These are phyloP conservation scores for Pollenia griseotomentosa DNA, from an alignment of 2,888 invertebrate genomes.

Conservation along the genomic window DNA sequence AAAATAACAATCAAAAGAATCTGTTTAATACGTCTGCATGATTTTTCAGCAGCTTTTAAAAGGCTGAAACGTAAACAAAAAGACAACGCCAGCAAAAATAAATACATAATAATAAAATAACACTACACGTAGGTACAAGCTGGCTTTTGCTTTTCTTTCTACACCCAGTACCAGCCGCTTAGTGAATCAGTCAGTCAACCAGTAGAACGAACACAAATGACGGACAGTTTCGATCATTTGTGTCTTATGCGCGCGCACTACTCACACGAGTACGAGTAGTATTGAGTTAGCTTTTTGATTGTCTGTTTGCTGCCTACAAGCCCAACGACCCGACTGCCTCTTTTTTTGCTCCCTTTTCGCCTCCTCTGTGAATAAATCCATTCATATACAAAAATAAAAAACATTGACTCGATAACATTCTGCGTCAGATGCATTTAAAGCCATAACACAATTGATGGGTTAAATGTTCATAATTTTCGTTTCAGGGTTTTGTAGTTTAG, in stretches of 20 bases:
- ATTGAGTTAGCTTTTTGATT: constrained; percentile 22
- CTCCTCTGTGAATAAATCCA: not conserved
- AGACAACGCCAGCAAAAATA: not conserved
- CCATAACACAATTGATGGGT: constrained; percentile 51
- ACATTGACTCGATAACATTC: constrained; percentile 31
- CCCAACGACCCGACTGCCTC: not conserved
- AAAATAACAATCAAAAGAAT: constrained; percentile 37
- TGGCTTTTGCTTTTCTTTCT: not conserved
- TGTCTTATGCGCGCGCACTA: constrained; percentile 56
- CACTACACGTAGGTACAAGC: not conserved
- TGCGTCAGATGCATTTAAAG: constrained; percentile 37
- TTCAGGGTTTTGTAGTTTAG: constrained; percentile 32
- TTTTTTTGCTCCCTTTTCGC: not conserved
- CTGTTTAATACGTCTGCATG: constrained; percentile 45
- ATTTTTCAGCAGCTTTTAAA: constrained; percentile 33
- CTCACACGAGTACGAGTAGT: constrained; percentile 20
- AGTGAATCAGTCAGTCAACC: constrained; percentile 53
- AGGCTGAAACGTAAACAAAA: constrained; percentile 31
- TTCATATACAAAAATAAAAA: constrained; percentile 5
- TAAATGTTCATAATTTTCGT: constrained; percentile 29
- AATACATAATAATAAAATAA: constrained; percentile 8
- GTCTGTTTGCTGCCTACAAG: constrained; percentile 31
- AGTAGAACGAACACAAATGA: constrained; percentile 46
- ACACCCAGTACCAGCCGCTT: constrained; percentile 26
- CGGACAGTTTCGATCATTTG: constrained; percentile 49